These are phyloP conservation scores for Cepaea nemoralis DNA, from an alignment of 1,140 invertebrate species.

Conservation along the genomic window DNA sequence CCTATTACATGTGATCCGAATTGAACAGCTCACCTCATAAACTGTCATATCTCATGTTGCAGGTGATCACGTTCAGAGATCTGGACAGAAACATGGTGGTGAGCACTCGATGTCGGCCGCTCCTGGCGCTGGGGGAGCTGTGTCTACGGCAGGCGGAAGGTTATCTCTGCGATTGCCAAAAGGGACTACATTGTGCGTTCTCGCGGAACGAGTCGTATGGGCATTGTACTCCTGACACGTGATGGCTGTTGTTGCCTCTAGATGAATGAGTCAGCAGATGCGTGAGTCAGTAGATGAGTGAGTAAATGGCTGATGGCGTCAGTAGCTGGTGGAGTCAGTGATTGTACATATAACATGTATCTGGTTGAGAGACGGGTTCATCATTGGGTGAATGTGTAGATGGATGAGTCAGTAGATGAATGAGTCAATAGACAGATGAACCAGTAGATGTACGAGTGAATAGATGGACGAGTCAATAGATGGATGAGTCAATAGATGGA, in stretches of 20 bases:
- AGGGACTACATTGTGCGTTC: conserved; percentile 5
- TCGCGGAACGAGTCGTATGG: conserved; percentile 13
- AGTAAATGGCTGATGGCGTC: not conserved
- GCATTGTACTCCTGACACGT: not conserved
- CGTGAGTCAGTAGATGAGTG: not conserved
- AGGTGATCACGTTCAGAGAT: conserved; percentile 31
- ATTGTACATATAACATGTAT: too few species aligned
- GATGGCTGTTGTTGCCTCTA: too few species aligned
- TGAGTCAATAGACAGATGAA: not conserved
- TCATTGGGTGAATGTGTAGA: not conserved
- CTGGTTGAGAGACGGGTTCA: too few species aligned
- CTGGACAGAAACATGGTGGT: conserved; percentile 7
- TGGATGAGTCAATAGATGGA: too few species aligned
- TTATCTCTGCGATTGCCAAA: conserved; percentile 30
- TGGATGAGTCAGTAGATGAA: not conserved
- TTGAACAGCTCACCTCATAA: too few species aligned
- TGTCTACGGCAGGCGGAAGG: conserved; percentile 29
- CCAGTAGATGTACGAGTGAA: too few species aligned
- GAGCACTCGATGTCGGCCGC: conserved; percentile 7
- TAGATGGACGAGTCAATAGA: too few species aligned
- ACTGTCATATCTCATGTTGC: too few species aligned
- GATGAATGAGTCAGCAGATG: not conserved
- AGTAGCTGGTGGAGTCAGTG: not conserved
- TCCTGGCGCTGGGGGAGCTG: not conserved
- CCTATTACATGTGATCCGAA: too few species aligned